Evolutionary conservation across 2,797 vertebrate species (phyloP).

Genomic region (Acridotheres tristis): DNA sequence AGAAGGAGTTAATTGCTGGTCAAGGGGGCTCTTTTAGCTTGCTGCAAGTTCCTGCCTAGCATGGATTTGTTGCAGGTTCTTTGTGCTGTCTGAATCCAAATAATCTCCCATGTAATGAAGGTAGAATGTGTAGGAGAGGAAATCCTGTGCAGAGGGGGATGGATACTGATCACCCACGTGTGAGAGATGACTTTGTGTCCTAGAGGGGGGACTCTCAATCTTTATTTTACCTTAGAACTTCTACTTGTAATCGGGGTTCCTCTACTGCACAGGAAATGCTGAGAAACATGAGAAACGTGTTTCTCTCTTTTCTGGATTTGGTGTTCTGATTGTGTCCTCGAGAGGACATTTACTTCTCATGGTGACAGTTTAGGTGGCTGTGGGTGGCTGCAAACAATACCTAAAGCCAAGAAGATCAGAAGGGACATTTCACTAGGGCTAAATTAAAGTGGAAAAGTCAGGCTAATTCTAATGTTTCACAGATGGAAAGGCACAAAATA

Average conservation of each 20-base stretch:
- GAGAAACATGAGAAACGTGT: rapidly evolving
- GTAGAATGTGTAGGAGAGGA: not conserved
- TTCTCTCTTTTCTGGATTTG: not conserved
- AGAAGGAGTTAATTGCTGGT: not conserved
- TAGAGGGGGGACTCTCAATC: not conserved
- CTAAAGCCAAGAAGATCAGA: not conserved
- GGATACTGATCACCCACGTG: rapidly evolving
- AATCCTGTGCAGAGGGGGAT: not conserved
- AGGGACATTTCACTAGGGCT: not conserved
- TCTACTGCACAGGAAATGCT: not conserved
- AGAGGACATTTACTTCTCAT: not conserved
- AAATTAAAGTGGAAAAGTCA: not conserved
- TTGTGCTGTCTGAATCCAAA: not conserved
- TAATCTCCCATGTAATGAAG: not conserved
- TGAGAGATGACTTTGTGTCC: not conserved
- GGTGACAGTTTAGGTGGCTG: not conserved
- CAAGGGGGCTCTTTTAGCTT: not conserved
- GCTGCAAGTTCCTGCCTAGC: not conserved
- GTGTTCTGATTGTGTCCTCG: not conserved
- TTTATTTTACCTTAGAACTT: not conserved
- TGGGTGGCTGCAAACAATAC: not conserved
- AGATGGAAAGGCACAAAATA: slow-evolving; percentile 15
- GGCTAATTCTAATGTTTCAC: not conserved
- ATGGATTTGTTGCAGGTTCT: not conserved
- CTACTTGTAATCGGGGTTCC: not conserved